Evolutionary conservation across 1,140 invertebrate species (phyloP).

Genomic region (Colletes gigas): DNA sequence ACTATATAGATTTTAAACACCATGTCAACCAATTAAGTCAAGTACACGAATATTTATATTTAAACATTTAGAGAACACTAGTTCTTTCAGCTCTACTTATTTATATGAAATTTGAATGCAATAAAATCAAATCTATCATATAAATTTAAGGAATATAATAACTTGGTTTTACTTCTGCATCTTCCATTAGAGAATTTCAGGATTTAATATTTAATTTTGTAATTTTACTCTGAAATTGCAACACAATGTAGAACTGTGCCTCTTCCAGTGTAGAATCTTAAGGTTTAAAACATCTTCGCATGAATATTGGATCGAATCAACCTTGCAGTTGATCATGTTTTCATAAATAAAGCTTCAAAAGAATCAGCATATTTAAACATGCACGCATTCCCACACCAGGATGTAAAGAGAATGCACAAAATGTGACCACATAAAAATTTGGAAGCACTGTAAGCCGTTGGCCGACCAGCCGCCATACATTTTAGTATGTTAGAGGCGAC

Average conservation of each 20-base stretch:
- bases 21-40: neutral
- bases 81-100: neutral
- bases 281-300: neutral
- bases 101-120: neutral
- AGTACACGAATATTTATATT: conserved; percentile 5
- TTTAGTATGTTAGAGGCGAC: too few species aligned
- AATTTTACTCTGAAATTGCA: neutral
- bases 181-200: neutral
- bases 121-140: neutral
- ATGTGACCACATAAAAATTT: neutral
- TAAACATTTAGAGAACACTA: neutral
- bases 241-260: neutral
- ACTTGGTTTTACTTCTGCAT: neutral
- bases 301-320: neutral
- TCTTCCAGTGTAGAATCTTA: conserved; percentile 1
- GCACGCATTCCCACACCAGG: conserved; percentile 11
- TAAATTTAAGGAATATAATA: neutral
- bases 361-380: neutral
- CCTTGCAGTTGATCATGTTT: neutral
- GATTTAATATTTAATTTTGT: neutral
- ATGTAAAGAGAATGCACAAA: conserved; percentile 22
- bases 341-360: neutral
- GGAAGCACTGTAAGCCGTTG: too few species aligned
- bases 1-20: neutral
- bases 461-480: too few species aligned